These are phyloP conservation scores for Cyrtodaria siliqua DNA, from an alignment of 2,888 invertebrate species.

Conservation along the genomic window DNA sequence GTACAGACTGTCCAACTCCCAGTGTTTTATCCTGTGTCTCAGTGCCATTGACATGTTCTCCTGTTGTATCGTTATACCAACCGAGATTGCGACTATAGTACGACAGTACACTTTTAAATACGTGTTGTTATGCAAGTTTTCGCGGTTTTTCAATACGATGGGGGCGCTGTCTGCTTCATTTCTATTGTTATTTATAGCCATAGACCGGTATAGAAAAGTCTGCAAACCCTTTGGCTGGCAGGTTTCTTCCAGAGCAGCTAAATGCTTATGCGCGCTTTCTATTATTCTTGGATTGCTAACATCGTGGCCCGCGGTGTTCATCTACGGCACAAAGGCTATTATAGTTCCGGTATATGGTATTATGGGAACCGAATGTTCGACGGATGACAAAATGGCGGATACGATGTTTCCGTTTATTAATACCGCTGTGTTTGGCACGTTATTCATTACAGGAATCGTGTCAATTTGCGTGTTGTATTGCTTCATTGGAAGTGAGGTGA, in stretches of 20 bases:
- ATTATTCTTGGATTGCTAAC: constrained; percentile 44
- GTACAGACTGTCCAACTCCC: constrained; percentile 62
- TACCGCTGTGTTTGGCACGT: constrained; percentile 33
- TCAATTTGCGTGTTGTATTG: constrained; percentile 59
- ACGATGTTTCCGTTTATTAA: constrained; percentile 62
- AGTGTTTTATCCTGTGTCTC: constrained; percentile 63
- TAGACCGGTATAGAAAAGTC: constrained; percentile 73
- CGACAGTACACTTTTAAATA: constrained; percentile 62
- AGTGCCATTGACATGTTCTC: constrained; percentile 64
- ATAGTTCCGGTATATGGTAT: constrained; percentile 36
- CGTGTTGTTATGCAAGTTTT: constrained; percentile 58
- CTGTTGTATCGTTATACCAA: constrained; percentile 62
- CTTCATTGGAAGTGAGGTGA: constrained; percentile 61
- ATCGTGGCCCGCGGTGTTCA: constrained; percentile 54
- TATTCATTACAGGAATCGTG: constrained; percentile 55
- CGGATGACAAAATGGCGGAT: constrained; percentile 56
- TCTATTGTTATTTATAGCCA: constrained; percentile 62
- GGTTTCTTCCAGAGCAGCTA: constrained; percentile 64
- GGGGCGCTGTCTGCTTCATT: constrained; percentile 55
- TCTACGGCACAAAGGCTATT: constrained; percentile 66
- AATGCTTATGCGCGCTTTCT: constrained; percentile 44
- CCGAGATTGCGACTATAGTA: constrained; percentile 59
- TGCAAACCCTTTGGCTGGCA: constrained; percentile 72
- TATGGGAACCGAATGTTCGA: constrained; percentile 71
- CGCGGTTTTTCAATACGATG: constrained; percentile 59